Conservation (phyloP, 92 coral and sea anemone genomes). For the Bergia sp. region DNA sequence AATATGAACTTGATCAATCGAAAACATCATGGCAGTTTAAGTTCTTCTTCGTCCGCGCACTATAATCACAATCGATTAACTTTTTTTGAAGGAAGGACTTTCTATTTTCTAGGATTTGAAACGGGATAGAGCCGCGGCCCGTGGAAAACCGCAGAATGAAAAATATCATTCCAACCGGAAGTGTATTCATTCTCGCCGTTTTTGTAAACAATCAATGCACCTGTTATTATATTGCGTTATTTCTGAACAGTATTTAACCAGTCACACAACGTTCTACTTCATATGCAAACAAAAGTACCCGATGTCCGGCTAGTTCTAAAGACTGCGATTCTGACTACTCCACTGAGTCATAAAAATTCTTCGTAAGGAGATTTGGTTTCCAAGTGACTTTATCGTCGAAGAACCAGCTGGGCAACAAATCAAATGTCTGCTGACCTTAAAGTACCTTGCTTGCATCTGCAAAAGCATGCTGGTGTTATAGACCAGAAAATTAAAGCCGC, state of each 20-base stretch:
- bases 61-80: background rate
- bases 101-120: background rate
- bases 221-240: background rate
- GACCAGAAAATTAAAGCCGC: too few species aligned
- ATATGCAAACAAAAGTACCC: background rate
- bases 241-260: background rate
- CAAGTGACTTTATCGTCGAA: background rate
- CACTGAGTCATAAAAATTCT: background rate
- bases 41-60: background rate
- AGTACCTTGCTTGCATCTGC: too few species aligned
- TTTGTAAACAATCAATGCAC: background rate
- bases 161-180: background rate
- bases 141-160: background rate
- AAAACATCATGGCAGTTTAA: slow-evolving; percentile 21
- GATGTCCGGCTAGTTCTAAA: background rate
- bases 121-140: too few species aligned
- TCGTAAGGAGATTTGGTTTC: background rate
- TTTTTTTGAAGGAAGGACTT: background rate
- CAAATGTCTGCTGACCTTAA: too few species aligned
- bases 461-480: too few species aligned
- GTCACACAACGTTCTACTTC: background rate
- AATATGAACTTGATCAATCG: slow-evolving; percentile 16
- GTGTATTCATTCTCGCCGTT: background rate
- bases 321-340: background rate
- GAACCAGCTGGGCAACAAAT: background rate